Evolutionary conservation across 2,888 invertebrate genomes (phyloP).

Genomic region (Plutella xylostella): DNA sequence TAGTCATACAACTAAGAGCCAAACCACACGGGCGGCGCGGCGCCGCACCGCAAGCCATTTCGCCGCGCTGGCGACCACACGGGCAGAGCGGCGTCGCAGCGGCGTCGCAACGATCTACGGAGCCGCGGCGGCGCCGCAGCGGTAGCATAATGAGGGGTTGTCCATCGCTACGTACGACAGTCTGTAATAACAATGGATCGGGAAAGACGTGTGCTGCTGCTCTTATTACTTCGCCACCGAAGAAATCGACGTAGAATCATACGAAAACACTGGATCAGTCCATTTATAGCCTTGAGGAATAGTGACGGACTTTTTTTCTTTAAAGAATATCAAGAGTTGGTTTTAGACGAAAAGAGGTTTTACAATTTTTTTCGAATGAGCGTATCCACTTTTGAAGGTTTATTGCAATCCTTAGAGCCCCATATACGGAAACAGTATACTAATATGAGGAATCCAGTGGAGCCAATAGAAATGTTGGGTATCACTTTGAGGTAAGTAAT

Average conservation of each 20-base stretch:
- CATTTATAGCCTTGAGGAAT: constrained; percentile 16
- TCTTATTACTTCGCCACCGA: constrained; percentile 15
- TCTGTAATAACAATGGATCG: constrained; percentile 14
- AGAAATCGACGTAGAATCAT: constrained; percentile 14
- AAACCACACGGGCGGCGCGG: constrained; percentile 12
- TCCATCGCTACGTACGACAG: constrained; percentile 7
- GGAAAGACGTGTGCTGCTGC: constrained; percentile 16
- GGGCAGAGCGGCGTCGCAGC: constrained; percentile 12
- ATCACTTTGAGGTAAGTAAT: constrained; percentile 25
- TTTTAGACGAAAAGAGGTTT: constrained; percentile 20
- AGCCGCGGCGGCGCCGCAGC: constrained; percentile 7
- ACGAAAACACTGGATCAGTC: constrained; percentile 16
- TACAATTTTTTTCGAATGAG: constrained; percentile 21
- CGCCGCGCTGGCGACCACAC: constrained; percentile 10
- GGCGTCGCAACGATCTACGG: not conserved
- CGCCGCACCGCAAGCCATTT: constrained; percentile 14
- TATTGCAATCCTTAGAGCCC: constrained; percentile 23
- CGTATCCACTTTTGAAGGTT: constrained; percentile 21
- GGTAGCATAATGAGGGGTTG: no score
- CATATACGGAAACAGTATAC: constrained; percentile 24
- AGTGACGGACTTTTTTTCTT: constrained; percentile 19
- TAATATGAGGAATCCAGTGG: constrained; percentile 25
- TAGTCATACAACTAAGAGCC: no score
- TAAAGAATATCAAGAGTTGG: constrained; percentile 20
- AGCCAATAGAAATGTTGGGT: constrained; percentile 23